Percentiles rank a stretch among this genome's conserved stretches.
Conservation (phyloP, 2,113 vertebrate genomes). For the Ornithorhynchus anatinus region DNA sequence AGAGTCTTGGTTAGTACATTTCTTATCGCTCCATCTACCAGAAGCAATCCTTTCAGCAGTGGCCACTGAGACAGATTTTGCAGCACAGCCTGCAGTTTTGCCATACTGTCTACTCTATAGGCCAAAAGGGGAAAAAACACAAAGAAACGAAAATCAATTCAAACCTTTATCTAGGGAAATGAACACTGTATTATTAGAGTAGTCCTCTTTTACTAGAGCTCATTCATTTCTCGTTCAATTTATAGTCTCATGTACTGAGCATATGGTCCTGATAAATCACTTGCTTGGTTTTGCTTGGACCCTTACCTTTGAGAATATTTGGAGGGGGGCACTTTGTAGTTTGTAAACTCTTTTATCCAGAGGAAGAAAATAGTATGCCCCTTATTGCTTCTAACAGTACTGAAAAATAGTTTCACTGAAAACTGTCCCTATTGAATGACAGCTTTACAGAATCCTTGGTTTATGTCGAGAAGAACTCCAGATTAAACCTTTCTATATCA, state of each 20-base stretch:
- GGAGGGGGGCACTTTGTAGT: no score
- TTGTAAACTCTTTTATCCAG: no score
- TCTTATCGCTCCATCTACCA: constrained; percentile 25
- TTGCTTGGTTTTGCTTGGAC: no score
- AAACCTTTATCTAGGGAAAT: not conserved
- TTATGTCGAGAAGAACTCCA: no score
- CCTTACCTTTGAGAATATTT: no score
- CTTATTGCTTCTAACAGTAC: no score
- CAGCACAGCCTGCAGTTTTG: constrained; percentile 5
- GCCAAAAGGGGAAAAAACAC: not conserved
- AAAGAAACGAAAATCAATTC: not conserved
- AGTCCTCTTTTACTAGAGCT: not conserved
- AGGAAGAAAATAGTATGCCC: no score
- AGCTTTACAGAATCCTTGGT: no score
- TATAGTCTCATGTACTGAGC: not conserved
- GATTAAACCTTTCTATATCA: no score
- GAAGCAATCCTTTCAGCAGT: not conserved
- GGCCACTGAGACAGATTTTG: constrained; percentile 8
- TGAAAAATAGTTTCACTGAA: no score
- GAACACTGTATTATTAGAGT: not conserved
- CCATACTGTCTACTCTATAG: constrained; percentile 26
- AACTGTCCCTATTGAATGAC: no score
- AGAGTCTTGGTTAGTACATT: constrained; percentile 14
- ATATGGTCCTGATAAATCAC: no score
- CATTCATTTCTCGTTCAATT: not conserved